phyloP scores from a whole-genome alignment of 2,797 vertebrate genomes.

The Mormyrops boulengeri region DNA sequence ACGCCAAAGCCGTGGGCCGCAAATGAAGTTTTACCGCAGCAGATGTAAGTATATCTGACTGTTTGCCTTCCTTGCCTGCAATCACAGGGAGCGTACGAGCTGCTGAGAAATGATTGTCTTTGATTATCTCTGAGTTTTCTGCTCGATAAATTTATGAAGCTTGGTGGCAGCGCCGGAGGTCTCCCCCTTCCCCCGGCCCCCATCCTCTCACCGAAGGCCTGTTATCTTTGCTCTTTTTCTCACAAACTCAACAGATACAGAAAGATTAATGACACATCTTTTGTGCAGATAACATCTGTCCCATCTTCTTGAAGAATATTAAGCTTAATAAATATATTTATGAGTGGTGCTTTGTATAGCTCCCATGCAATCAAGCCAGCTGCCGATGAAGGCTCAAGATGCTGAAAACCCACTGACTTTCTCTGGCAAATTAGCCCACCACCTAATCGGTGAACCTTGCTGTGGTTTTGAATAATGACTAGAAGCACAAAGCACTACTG shows the following conservation, averaged over 20 bases:
- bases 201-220: constrained; percentile 17
- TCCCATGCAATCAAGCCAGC: constrained; percentile 82
- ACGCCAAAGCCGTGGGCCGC: constrained; percentile 40
- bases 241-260: constrained; percentile 46
- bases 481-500: constrained; percentile 71
- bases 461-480: constrained; percentile 82
- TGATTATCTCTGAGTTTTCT: constrained; percentile 45
- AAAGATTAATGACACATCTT: constrained; percentile 60
- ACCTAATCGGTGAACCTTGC: constrained; percentile 83
- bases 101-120: constrained; percentile 45
- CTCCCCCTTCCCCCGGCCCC: not conserved
- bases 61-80: constrained; percentile 34
- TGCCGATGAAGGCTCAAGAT: constrained; percentile 79
- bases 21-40: constrained; percentile 19
- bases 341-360: constrained; percentile 81
- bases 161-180: constrained; percentile 26
- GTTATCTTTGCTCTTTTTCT: constrained; percentile 41
- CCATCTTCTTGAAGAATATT: constrained; percentile 73
- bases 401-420: constrained; percentile 84
- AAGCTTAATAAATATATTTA: constrained; percentile 90
- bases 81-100: constrained; percentile 32
- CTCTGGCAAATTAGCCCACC: constrained; percentile 86
- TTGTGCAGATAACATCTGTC: constrained; percentile 61
- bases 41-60: constrained; percentile 28
- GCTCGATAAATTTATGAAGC: constrained; percentile 44